Evolutionary conservation across 1,140 invertebrate genomes (phyloP), one percentile per base, ranked within the genome.

Genomic region (Diuraphis noxia): DNA sequence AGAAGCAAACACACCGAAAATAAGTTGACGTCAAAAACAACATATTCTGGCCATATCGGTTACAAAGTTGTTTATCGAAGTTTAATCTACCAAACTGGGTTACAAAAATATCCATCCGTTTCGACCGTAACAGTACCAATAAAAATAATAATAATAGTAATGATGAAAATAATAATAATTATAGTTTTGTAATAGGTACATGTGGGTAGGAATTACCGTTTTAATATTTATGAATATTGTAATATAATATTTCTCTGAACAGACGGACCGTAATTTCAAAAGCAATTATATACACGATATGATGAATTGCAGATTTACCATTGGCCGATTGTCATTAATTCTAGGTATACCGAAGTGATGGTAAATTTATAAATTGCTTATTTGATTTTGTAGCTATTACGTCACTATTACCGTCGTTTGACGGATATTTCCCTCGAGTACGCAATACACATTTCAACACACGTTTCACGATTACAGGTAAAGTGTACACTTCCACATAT

Each of bases 11-110:
- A 49, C 34, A 34, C 34, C 7, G 43, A 86, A 86, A 86, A 36
- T 49, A 36, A 86, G 17, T 86, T 40, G 2, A 21, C 34, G 84
- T 86, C 43, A 86, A 86, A 86, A 86, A 86, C 43, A 86, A 23
- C 84, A 36, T 49, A 30, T 34, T 85, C n/a, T 41, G 82, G n/a
- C 43, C 43, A 21, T 86, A 86, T 86, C 43, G 84, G n/a, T 86
- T 86, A 86, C 84, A 46, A 36, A 41, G 43, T 86, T 49, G 84
- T 86, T 34, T n/a, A 43, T 85, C 41, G 30, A 85, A 43, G 82
- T 85, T 85, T 85, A 85, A 43, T 43, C 41, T n/a, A 43, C 30
- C 82, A n/a, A 85, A 85, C 82, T 43, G 6, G 41, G 5, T 43
- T 85, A 85, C 17, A 38, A 46, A 82, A 21, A 41, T 56, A 72